Conservation (phyloP, 2,888 invertebrate species). For the Nomada fabriciana region DNA sequence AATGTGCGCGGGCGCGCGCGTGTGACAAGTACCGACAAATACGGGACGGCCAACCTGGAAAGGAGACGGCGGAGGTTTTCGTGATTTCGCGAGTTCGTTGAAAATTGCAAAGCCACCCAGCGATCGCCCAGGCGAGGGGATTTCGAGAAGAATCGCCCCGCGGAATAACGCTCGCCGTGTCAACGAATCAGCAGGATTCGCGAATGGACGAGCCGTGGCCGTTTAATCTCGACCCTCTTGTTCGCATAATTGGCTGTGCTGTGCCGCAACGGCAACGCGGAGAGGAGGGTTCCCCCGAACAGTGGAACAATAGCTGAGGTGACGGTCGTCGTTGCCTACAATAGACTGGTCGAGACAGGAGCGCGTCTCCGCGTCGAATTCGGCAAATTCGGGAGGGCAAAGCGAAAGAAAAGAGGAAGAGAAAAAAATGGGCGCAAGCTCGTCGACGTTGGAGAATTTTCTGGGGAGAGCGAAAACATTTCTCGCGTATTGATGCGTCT, state of each 20-base stretch:
- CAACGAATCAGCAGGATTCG: slow-evolving; percentile 56
- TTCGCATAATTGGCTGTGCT: slow-evolving; percentile 71
- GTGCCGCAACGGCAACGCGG: slow-evolving; percentile 51
- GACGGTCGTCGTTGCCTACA: slow-evolving; percentile 20
- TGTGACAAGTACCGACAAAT: slow-evolving; percentile 62
- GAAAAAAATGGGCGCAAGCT: slow-evolving; percentile 58
- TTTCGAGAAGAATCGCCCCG: not conserved
- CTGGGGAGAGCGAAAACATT: slow-evolving; percentile 25
- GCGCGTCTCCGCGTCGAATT: not conserved
- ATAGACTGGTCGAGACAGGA: slow-evolving; percentile 10
- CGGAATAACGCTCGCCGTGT: not conserved
- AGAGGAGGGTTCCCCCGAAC: slow-evolving; percentile 52
- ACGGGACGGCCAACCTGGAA: slow-evolving; percentile 38
- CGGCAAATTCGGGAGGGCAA: not conserved
- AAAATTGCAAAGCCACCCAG: not conserved
- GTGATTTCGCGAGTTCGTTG: slow-evolving; percentile 48
- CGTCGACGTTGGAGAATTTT: slow-evolving; percentile 21
- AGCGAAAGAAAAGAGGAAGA: not conserved
- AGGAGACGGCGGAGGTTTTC: slow-evolving; percentile 38
- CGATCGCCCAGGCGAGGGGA: not conserved
- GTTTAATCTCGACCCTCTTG: slow-evolving; percentile 73
- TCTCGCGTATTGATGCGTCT: slow-evolving; percentile 54
- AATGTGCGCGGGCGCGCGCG: slow-evolving; percentile 63
- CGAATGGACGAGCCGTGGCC: slow-evolving; percentile 76
- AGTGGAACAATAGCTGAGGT: slow-evolving; percentile 45